Evolutionary conservation across 1,140 invertebrate genomes (phyloP).

Genomic region (Sarcophaga peregrina): DNA sequence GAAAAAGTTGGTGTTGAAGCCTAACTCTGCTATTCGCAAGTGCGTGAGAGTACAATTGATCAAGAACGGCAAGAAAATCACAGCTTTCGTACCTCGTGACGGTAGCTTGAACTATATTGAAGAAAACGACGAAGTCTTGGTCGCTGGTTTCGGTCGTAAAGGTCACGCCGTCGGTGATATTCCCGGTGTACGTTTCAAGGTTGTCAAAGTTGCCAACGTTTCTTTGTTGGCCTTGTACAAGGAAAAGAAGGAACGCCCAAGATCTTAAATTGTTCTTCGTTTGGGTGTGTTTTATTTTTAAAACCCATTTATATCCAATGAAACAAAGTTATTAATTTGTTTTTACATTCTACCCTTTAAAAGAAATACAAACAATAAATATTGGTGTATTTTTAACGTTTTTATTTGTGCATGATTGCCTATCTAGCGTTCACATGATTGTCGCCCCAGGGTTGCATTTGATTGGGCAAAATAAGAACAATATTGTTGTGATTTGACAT

Average conservation of each 20-base stretch:
- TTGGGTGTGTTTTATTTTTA: slow-evolving; percentile 21
- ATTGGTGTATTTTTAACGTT: too few relatives aligned
- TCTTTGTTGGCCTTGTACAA: slow-evolving; percentile 98
- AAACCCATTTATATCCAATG: slow-evolving; percentile 9
- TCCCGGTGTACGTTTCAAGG: slow-evolving; percentile 94
- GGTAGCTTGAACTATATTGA: slow-evolving; percentile 99
- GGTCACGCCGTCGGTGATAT: slow-evolving; percentile 99
- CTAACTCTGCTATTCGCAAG: slow-evolving; percentile 99
- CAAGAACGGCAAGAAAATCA: slow-evolving; percentile 99
- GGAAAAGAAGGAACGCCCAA: slow-evolving; percentile 99
- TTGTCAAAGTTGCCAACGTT: slow-evolving; percentile 99
- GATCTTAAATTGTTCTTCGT: slow-evolving; percentile 81
- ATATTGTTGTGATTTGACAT: too few relatives aligned
- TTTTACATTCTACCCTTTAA: slow-evolving; percentile 9
- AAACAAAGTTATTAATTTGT: slow-evolving; percentile 29
- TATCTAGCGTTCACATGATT: too few relatives aligned
- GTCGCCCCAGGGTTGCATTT: too few relatives aligned
- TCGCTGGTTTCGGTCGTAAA: slow-evolving; percentile 99
- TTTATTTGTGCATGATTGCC: too few relatives aligned
- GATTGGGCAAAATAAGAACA: too few relatives aligned
- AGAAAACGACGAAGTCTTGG: slow-evolving; percentile 99
- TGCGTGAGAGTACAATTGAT: slow-evolving; percentile 99
- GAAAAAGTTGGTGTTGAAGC: slow-evolving; percentile 99
- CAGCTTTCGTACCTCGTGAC: slow-evolving; percentile 98
- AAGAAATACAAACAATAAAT: not conserved